Evolutionary conservation across 2,797 vertebrate species (phyloP).

Genomic region (Choloepus didactylus): DNA sequence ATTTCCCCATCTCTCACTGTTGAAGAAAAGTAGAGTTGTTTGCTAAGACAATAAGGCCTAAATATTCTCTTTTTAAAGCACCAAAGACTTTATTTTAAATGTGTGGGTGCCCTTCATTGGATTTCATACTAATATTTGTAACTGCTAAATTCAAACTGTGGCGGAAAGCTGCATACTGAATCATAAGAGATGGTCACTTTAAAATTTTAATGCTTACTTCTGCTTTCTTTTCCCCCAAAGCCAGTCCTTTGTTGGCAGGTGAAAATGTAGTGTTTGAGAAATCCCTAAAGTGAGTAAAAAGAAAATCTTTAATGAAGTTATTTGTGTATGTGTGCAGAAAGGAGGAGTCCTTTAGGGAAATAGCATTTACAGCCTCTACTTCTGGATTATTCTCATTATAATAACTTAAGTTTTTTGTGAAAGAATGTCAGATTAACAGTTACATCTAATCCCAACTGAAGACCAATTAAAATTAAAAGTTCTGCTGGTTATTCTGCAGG

Average conservation of each 20-base stretch:
- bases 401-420: slow-evolving; percentile 81
- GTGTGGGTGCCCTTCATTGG: neutral
- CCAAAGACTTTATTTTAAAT: neutral
- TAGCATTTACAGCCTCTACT: slow-evolving; percentile 65
- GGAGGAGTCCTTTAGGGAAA: slow-evolving; percentile 55
- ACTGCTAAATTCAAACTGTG: neutral
- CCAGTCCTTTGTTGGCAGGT: neutral
- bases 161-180: neutral
- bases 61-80: neutral
- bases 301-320: slow-evolving; percentile 41
- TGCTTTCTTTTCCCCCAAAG: neutral
- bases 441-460: slow-evolving; percentile 79
- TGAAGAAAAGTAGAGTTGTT: neutral
- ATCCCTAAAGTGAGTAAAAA: slow-evolving; percentile 49
- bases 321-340: slow-evolving; percentile 29
- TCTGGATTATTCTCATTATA: slow-evolving; percentile 83
- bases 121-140: neutral
- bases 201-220: neutral
- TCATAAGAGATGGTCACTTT: neutral
- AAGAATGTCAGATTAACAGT: slow-evolving; percentile 81
- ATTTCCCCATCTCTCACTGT: neutral
- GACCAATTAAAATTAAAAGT: slow-evolving; percentile 82
- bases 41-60: neutral
- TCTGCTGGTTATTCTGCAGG: slow-evolving; percentile 83
- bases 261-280: slow-evolving; percentile 68